These are phyloP conservation scores for Halictus quadricinctus DNA, from an alignment of 2,888 invertebrate species.

Conservation along the genomic window DNA sequence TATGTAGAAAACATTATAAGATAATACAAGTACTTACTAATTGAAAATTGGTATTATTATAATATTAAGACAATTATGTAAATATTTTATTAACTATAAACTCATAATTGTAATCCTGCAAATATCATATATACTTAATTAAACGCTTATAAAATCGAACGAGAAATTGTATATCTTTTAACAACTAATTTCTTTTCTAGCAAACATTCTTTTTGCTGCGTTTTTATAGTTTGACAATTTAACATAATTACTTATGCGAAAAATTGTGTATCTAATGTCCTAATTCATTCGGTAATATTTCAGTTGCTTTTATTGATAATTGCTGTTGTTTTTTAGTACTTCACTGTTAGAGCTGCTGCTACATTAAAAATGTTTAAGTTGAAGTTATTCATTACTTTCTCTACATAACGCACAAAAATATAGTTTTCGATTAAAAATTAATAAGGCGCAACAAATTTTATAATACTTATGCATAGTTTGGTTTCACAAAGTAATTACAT, in stretches of 20 bases:
- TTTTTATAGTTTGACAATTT: conserved; percentile 1
- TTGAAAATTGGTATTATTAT: background rate
- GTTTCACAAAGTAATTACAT: conserved; percentile 21
- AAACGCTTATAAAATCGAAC: background rate
- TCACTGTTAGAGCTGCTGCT: conserved; percentile 10
- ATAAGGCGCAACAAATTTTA: background rate
- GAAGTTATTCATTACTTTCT: background rate
- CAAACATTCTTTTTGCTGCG: background rate
- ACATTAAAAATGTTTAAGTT: background rate
- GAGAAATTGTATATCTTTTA: background rate
- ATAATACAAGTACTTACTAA: background rate
- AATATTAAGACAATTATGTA: background rate
- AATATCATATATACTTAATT: background rate
- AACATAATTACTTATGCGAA: background rate
- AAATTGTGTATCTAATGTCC: conserved; percentile 12
- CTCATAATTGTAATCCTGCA: background rate
- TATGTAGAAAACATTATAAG: conserved; percentile 5
- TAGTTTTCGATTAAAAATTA: conserved; percentile 24
- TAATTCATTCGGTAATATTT: conserved; percentile 4
- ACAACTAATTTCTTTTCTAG: background rate
- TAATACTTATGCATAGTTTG: conserved; percentile 15
- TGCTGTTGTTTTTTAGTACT: background rate
- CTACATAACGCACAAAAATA: conserved; percentile 23
- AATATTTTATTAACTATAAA: conserved; percentile 2
- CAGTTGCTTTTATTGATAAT: background rate